Conservation (phyloP, 2,797 vertebrate genomes). For the Notamacropus eugenii region DNA sequence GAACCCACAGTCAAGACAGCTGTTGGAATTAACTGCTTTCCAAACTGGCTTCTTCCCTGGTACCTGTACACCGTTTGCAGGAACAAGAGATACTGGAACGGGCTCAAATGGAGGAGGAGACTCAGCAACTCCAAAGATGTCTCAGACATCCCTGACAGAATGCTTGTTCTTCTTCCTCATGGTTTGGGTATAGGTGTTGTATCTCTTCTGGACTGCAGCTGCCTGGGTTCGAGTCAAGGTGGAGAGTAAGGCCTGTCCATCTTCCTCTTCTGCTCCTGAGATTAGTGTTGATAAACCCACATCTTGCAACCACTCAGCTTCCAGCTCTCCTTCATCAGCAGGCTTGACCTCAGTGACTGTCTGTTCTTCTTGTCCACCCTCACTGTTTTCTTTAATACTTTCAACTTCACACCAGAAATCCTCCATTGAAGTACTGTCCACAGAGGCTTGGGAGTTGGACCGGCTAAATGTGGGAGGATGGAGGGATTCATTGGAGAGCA, state of each 20-base stretch:
- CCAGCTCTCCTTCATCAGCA: conserved; percentile 93
- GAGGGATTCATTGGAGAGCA: conserved; percentile 87
- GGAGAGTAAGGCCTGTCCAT: conserved; percentile 92
- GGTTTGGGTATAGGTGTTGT: conserved; percentile 95
- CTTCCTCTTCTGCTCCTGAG: conserved; percentile 87
- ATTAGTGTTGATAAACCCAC: conserved; percentile 93
- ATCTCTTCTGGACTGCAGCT: conserved; percentile 91
- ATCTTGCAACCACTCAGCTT: conserved; percentile 95
- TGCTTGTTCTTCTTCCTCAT: conserved; percentile 92
- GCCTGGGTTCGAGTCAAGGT: conserved; percentile 94
- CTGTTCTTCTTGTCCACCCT: conserved; percentile 85
- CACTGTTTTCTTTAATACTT: conserved; percentile 89
- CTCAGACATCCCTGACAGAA: conserved; percentile 91
- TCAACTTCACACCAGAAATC: conserved; percentile 95
- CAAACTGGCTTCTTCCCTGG: no score
- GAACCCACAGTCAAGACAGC: conserved; percentile 78
- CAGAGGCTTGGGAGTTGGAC: conserved; percentile 84
- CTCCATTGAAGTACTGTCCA: conserved; percentile 91
- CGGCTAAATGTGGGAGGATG: conserved; percentile 83
- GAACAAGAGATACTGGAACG: no score
- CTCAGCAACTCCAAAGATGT: conserved; percentile 88
- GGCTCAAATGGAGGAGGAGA: no score
- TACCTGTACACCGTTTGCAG: no score
- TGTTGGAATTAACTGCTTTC: no score
- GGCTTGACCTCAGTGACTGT: conserved; percentile 87